These are phyloP conservation scores for Fabriciana adippe DNA, from an alignment of 2,888 invertebrate species.

Conservation along the genomic window DNA sequence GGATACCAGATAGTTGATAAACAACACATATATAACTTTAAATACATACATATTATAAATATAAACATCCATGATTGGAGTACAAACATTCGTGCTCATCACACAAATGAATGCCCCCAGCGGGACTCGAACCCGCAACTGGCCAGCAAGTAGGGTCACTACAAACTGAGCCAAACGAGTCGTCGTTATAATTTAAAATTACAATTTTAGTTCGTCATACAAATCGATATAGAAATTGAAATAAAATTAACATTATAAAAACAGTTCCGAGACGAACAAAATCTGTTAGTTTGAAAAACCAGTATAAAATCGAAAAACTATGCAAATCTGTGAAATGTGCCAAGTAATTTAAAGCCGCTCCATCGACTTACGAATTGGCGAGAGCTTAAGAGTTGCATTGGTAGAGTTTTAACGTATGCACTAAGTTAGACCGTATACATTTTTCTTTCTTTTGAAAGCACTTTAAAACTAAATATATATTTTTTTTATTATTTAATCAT, in stretches of 20 bases:
- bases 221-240: neutral
- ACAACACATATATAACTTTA: too few relatives aligned
- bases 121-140: too few relatives aligned
- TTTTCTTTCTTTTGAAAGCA: conserved; percentile 14
- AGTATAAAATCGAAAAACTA: conserved; percentile 10
- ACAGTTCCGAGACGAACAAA: neutral
- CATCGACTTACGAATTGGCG: conserved; percentile 24
- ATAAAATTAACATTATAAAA: neutral
- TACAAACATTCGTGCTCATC: too few relatives aligned
- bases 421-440: conserved; percentile 1
- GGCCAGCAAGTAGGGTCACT: too few relatives aligned
- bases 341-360: conserved; percentile 25
- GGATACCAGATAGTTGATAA: too few relatives aligned
- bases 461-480: neutral
- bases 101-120: too few relatives aligned
- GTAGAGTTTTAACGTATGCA: conserved; percentile 22
- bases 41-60: too few relatives aligned
- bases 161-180: too few relatives aligned
- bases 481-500: neutral
- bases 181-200: too few relatives aligned
- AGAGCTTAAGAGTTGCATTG: conserved; percentile 29
- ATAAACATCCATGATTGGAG: too few relatives aligned
- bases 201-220: too few relatives aligned
- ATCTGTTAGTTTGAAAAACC: conserved; percentile 10
- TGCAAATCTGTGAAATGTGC: conserved; percentile 23